Conservation (phyloP, 2,888 invertebrate species). For the Drosophila limbata region DNA sequence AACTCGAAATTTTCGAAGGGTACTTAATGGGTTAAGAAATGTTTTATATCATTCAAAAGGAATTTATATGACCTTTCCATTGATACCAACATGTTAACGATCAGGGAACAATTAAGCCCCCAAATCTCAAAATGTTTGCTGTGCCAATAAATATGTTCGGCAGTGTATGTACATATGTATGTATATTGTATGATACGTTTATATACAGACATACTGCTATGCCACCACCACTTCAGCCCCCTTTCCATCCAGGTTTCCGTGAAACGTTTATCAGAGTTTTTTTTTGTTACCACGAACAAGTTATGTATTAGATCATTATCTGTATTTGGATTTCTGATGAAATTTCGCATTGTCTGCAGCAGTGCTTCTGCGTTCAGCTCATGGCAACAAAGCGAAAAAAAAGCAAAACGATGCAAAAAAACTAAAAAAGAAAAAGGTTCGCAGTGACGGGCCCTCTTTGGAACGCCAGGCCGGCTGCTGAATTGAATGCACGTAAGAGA, state of each 20-base stretch:
- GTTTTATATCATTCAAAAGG: too few relatives aligned
- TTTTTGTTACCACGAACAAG: constrained; percentile 72
- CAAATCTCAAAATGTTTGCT: too few relatives aligned
- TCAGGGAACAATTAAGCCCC: too few relatives aligned
- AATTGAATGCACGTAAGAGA: constrained; percentile 40
- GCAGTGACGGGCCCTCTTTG: constrained; percentile 41
- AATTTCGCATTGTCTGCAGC: constrained; percentile 78
- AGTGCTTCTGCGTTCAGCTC: constrained; percentile 30
- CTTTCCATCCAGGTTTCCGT: constrained; percentile 24
- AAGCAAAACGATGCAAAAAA: constrained; percentile 28
- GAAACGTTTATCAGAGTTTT: constrained; percentile 56
- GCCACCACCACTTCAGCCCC: constrained; percentile 10
- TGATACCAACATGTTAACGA: too few relatives aligned
- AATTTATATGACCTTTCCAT: too few relatives aligned
- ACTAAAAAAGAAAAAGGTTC: constrained; percentile 33
- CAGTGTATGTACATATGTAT: too few relatives aligned
- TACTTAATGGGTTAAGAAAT: too few relatives aligned
- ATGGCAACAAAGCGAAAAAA: constrained; percentile 46
- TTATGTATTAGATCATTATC: constrained; percentile 82
- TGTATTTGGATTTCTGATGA: constrained; percentile 81
- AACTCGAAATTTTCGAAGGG: too few relatives aligned
- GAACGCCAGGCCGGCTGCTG: constrained; percentile 47
- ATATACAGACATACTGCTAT: neutral
- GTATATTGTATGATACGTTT: constrained; percentile 1
- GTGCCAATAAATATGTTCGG: too few relatives aligned